Conservation (phyloP, 2,888 invertebrate genomes). For the Pheosia gnoma region DNA sequence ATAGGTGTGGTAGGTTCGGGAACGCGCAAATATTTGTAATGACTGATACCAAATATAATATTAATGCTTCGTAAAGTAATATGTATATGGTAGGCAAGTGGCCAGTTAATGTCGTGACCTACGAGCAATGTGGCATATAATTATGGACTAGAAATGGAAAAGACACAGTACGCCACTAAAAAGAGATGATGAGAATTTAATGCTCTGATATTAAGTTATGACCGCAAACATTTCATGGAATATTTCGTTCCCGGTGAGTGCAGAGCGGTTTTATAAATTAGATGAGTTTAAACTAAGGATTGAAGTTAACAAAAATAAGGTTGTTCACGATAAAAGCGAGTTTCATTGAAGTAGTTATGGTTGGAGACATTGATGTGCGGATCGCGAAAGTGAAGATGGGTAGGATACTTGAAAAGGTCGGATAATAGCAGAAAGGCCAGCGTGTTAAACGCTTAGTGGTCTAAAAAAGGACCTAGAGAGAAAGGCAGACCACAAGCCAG, state of each 20-base stretch:
- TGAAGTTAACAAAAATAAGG: not conserved
- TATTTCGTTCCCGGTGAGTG: not conserved
- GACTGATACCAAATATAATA: not conserved
- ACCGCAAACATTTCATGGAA: slow-evolving; percentile 8
- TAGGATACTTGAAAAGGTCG: too few relatives aligned
- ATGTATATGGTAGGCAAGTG: slow-evolving; percentile 23
- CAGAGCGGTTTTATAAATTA: not conserved
- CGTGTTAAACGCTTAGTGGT: too few relatives aligned
- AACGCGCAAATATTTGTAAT: not conserved
- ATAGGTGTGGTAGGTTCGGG: slow-evolving; percentile 4
- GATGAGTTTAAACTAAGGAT: not conserved
- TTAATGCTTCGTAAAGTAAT: not conserved
- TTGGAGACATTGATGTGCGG: too few relatives aligned
- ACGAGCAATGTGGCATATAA: slow-evolving; percentile 27
- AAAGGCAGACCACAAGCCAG: too few relatives aligned
- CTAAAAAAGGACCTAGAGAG: too few relatives aligned
- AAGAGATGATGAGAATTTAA: slow-evolving; percentile 41
- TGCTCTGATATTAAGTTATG: slow-evolving; percentile 11
- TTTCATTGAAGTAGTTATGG: too few relatives aligned
- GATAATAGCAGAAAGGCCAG: too few relatives aligned
- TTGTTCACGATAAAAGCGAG: not conserved
- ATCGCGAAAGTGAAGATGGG: too few relatives aligned
- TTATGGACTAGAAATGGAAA: slow-evolving; percentile 40
- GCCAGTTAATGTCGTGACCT: slow-evolving; percentile 15
- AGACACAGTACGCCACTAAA: slow-evolving; percentile 35